Percentiles rank a stretch among this genome's conserved stretches.
Conservation (phyloP, 92 coral and sea anemone species). For the Diadumene lineata region DNA sequence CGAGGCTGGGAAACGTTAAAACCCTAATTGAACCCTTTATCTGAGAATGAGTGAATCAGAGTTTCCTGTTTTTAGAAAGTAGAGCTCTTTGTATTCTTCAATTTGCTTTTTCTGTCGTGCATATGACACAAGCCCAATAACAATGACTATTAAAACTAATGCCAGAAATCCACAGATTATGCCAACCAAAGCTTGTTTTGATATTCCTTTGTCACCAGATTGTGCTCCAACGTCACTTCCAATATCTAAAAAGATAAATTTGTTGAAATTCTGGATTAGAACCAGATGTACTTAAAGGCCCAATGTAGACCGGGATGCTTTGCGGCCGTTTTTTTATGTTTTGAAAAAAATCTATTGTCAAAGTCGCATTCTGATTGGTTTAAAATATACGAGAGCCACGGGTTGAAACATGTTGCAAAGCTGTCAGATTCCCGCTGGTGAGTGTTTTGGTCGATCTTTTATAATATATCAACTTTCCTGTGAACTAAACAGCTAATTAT, state of each 20-base stretch:
- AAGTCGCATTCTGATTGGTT: too few species aligned
- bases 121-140: constrained; percentile 41
- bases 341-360: too few species aligned
- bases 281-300: too few species aligned
- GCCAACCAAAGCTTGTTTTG: constrained; percentile 45
- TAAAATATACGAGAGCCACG: too few species aligned
- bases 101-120: constrained; percentile 76
- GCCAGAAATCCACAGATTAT: constrained; percentile 47
- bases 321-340: too few species aligned
- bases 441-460: too few species aligned
- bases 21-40: too few species aligned
- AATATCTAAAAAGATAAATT: not conserved
- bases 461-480: too few species aligned
- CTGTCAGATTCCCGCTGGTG: too few species aligned
- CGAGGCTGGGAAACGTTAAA: not conserved
- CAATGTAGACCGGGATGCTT: too few species aligned
- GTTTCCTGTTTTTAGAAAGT: constrained; percentile 64
- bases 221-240: not conserved
- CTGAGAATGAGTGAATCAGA: constrained; percentile 44
- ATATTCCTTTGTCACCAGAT: not conserved
- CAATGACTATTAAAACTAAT: constrained; percentile 43
- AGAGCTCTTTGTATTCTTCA: constrained; percentile 62
- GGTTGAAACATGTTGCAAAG: too few species aligned
- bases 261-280: not conserved
- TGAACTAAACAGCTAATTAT: too few species aligned